These are phyloP conservation scores for Pseudanteris insignis DNA, from an alignment of 2,888 invertebrate genomes.

Conservation along the genomic window DNA sequence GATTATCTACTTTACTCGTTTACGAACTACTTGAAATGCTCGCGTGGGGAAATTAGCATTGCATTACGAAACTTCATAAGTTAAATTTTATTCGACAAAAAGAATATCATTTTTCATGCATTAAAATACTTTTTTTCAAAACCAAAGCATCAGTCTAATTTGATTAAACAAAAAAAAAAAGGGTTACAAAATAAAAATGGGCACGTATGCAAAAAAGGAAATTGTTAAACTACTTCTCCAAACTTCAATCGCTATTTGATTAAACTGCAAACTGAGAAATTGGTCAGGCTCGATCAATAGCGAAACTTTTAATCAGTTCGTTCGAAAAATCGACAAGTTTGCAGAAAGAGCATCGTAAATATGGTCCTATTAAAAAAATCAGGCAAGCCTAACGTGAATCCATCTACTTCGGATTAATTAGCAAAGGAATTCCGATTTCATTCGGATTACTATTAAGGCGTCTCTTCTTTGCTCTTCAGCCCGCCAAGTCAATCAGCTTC, in stretches of 20 bases:
- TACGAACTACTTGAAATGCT: not conserved
- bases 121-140: too few species aligned
- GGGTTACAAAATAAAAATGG: slow-evolving; percentile 9
- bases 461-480: slow-evolving; percentile 12
- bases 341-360: slow-evolving; percentile 34
- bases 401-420: slow-evolving; percentile 32
- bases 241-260: slow-evolving; percentile 36
- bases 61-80: too few species aligned
- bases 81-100: too few species aligned
- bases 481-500: slow-evolving; percentile 17
- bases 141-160: slow-evolving; percentile 27
- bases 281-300: slow-evolving; percentile 34
- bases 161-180: slow-evolving; percentile 27
- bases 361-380: slow-evolving; percentile 29
- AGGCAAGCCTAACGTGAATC: slow-evolving; percentile 24
- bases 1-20: not conserved
- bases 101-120: too few species aligned
- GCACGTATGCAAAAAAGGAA: too few species aligned
- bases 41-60: too few species aligned
- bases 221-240: too few species aligned
- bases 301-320: slow-evolving; percentile 38
- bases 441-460: slow-evolving; percentile 23
- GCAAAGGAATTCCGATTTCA: slow-evolving; percentile 10
- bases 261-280: slow-evolving; percentile 29
- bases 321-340: slow-evolving; percentile 28